Evolutionary conservation across 2,113 vertebrate genomes (phyloP), one percentile per base, ranked within the genome.

Genomic region (Sciurus niger): DNA sequence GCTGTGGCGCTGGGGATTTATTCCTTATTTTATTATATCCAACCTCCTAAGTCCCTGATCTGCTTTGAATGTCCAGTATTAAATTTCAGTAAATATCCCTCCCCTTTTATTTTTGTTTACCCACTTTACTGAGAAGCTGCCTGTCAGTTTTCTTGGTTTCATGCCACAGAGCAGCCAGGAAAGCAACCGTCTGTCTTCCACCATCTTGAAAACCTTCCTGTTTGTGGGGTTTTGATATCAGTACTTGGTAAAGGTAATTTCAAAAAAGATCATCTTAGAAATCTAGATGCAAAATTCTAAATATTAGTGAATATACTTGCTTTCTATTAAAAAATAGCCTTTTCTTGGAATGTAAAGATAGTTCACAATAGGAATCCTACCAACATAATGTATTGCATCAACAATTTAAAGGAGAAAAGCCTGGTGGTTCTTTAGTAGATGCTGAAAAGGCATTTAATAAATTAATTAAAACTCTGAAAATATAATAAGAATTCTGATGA

Each of bases 231-330:
- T 55, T 58, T 90, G 40, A 58, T 93, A 90, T 25, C 17, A 43
- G n/a, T 90, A 68, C 20, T 63, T 87, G 2, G 9, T 86, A 95
- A 80, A 70, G 30, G 12, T 77, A 67, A 32, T 18, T 92, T 92
- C 43, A 37, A 40, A 46, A 89, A 76, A 48, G n/a, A 46, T 11
- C 12, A 91, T 11, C 13, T 43, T 86, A 63, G 37, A 63, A 91
- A 70, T 80, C 87, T 85, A 76, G 48, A 53, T 85, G 46, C 25
- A 89, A 40, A 88, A 84, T 74, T 78, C 55, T 87, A 79, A 93
- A 78, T 80, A 76, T 46, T 40, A 79, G 46, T 34, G 67, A 24
- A 46, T 78, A 40, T 63, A 80, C 70, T 77, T 20, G 70, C 10
- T n/a, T 76, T 30, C 14, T 67, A 46, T 28, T 86, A 73, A 83